phyloP scores from a whole-genome alignment of 2,797 vertebrate species.

The Tenualosa thibaudeaui region DNA sequence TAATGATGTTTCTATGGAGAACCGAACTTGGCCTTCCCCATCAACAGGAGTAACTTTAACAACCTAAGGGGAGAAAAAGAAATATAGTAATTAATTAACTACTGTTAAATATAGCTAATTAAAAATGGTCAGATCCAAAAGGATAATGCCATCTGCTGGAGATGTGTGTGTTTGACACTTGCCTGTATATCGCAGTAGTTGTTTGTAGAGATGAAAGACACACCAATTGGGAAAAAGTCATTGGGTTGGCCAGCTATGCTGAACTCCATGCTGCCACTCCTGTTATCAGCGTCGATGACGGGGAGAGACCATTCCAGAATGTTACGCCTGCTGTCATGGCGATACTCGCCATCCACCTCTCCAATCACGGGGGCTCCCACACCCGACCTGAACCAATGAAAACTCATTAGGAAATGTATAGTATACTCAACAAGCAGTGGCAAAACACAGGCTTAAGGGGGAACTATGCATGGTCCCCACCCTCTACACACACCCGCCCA shows the following conservation, averaged over 20 bases:
- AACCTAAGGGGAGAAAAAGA: slow-evolving; percentile 70
- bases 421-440: background rate
- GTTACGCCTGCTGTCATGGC: slow-evolving; percentile 90
- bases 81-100: no score
- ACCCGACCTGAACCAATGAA: slow-evolving; percentile 74
- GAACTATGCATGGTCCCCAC: no score
- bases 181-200: slow-evolving; percentile 98
- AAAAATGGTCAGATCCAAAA: no score
- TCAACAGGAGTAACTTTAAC: slow-evolving; percentile 92
- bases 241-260: slow-evolving; percentile 91
- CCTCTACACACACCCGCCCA: no score
- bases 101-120: no score
- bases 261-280: slow-evolving; percentile 95
- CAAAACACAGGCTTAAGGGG: background rate
- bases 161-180: slow-evolving; percentile 11
- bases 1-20: slow-evolving; percentile 93
- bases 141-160: no score
- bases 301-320: slow-evolving; percentile 95
- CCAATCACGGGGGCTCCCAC: slow-evolving; percentile 90
- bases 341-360: slow-evolving; percentile 95
- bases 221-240: slow-evolving; percentile 93
- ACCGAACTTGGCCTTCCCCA: slow-evolving; percentile 85
- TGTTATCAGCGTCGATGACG: slow-evolving; percentile 96
- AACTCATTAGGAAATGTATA: background rate
- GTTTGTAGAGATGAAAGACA: slow-evolving; percentile 94